phyloP scores from a whole-genome alignment of 1,140 invertebrate species.

The Amphibalanus amphitrite region DNA sequence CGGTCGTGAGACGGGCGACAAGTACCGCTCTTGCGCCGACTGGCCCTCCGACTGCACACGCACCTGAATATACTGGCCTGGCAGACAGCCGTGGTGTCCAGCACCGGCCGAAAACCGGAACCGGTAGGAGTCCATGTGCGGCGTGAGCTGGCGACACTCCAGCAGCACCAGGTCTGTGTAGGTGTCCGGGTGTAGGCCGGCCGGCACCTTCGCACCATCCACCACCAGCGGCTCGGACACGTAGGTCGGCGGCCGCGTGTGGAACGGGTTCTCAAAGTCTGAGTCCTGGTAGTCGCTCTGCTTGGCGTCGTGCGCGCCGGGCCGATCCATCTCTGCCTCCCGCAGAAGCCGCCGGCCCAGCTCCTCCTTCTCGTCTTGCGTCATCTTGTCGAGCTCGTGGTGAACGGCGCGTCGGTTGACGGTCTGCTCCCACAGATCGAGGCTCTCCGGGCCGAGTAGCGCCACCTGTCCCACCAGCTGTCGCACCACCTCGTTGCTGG shows the following conservation, averaged over 20 bases:
- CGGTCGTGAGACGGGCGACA: constrained; percentile 11
- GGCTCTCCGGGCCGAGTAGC: constrained; percentile 6
- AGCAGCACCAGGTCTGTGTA: constrained; percentile 12
- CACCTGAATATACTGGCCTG: constrained; percentile 17
- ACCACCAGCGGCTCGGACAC: not conserved
- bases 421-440: constrained; percentile 8
- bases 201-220: not conserved
- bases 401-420: constrained; percentile 8
- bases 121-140: constrained; percentile 13
- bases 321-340: constrained; percentile 6
- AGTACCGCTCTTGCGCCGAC: constrained; percentile 8
- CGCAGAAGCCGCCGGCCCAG: constrained; percentile 4
- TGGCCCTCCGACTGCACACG: not conserved
- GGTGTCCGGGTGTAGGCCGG: constrained; percentile 11
- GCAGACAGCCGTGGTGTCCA: constrained; percentile 15
- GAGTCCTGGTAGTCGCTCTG: constrained; percentile 12
- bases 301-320: not conserved
- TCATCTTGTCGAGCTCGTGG: constrained; percentile 13
- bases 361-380: constrained; percentile 7
- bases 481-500: constrained; percentile 10
- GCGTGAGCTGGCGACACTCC: not conserved
- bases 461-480: constrained; percentile 7
- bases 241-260: constrained; percentile 10
- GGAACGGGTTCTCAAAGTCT: constrained; percentile 17
- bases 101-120: constrained; percentile 14